A percentile compares a stretch with the other conserved stretches of the same genome.
Conservation (phyloP, 2,888 invertebrate genomes). For the Caenorhabditis sp. region DNA sequence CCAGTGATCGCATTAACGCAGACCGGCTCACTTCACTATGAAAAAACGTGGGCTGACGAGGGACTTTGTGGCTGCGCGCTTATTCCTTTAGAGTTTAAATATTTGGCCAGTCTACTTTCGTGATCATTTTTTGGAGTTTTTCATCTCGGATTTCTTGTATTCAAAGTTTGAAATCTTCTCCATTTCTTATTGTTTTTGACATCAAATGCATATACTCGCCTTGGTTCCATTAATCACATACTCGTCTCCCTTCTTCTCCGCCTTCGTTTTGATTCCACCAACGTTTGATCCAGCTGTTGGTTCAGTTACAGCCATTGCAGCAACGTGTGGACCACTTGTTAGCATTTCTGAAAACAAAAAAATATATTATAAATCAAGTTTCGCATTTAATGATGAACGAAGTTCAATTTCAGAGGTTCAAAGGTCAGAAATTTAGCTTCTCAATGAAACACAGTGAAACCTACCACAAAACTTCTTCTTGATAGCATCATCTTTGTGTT, state of each 20-base stretch:
- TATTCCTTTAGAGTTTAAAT: too few species aligned
- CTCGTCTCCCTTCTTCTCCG: slow-evolving; percentile 19
- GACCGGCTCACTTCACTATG: too few species aligned
- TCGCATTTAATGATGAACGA: too few species aligned
- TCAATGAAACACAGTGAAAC: neutral
- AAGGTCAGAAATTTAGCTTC: neutral
- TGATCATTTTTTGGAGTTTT: too few species aligned
- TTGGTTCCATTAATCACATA: slow-evolving; percentile 24
- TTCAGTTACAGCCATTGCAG: slow-evolving; percentile 17
- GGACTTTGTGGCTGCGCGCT: too few species aligned
- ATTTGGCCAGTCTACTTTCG: too few species aligned
- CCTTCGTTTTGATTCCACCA: slow-evolving; percentile 7
- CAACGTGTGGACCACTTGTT: neutral
- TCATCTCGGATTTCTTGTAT: too few species aligned
- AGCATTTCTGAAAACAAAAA: slow-evolving; percentile 5
- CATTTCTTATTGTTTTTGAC: neutral
- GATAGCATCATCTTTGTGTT: neutral
- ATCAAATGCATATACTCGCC: neutral
- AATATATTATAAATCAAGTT: too few species aligned
- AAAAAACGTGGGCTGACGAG: too few species aligned
- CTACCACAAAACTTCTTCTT: slow-evolving; percentile 6
- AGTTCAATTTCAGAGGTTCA: too few species aligned
- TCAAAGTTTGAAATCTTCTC: too few species aligned
- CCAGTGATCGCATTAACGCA: too few species aligned
- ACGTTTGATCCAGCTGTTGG: slow-evolving; percentile 20